Conservation (phyloP, 2,113 vertebrate species). For the Haemorhous mexicanus region DNA sequence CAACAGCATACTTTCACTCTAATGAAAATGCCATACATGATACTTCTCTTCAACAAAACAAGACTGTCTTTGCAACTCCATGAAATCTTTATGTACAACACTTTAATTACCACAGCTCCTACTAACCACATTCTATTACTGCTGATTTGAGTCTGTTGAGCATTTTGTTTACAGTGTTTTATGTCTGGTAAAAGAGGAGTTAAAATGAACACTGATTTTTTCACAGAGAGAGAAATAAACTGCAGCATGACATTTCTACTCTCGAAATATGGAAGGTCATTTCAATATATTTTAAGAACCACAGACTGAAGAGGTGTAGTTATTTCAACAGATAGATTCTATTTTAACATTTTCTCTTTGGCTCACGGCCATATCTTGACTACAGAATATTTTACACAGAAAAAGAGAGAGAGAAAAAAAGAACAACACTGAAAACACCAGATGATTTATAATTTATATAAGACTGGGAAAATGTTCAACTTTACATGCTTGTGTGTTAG, state of each 20-base stretch:
- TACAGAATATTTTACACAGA: neutral
- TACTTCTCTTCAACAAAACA: neutral
- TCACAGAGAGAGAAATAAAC: neutral
- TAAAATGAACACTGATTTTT: neutral
- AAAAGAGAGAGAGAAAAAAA: neutral
- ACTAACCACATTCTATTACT: neutral
- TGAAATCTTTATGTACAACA: neutral
- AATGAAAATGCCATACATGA: neutral
- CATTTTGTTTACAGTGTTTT: neutral
- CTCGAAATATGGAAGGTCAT: neutral
- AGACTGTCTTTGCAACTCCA: neutral
- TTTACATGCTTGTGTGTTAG: neutral
- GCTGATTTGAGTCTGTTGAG: neutral
- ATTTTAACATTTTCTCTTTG: neutral
- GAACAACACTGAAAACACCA: neutral
- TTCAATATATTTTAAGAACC: constrained; percentile 21
- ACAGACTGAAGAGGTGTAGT: neutral
- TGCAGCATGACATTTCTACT: neutral
- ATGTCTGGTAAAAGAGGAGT: neutral
- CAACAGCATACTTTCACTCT: constrained; percentile 18
- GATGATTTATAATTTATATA: neutral
- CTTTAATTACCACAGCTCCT: neutral
- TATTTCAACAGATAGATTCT: neutral
- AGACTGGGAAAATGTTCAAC: neutral
- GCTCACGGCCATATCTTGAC: neutral